Base-by-base conservation (phyloP, 2,113 vertebrate species). In the Marcusenius ussheri region DNA sequence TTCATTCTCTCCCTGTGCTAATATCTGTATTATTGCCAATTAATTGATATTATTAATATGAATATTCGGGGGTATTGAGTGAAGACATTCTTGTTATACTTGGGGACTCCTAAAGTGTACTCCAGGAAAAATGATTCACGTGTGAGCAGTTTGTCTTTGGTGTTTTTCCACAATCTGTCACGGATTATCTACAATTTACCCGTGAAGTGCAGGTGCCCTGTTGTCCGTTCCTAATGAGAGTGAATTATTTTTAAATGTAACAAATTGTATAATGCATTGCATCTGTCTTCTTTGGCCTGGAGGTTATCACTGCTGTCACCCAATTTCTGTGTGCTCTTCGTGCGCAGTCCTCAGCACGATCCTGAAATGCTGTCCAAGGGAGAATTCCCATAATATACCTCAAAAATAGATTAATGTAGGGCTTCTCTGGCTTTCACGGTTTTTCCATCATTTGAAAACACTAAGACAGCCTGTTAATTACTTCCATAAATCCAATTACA, bases 231-330 rank as follows among this genome's bases (percentile, higher is more conserved):
- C 85, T 87, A 47, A n/a, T 35, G 77, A 87, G 74, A 88, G 45
- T 84, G 80, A 5, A 87, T 91, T 90, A 77, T 17, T 87, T 90
- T 88, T 47, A 87, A 85, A 50, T 39, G 51, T 85, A 50, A 42
- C 62, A 87, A 87, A 91, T 74, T 19, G 53, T 83, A 53, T 88
- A 51, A 77, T 19, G 49, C 53, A 58, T 86, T 21, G 83, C 66
- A 88, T 90, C 74, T 85, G 90, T 88, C 51, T 84, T 85, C 83
- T 46, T 66, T 91, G 70, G 56, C 83, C 39, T 49, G 4, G 31
- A 47, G 85, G 89, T 80, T 66, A 27, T 84, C 31, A 58, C 89
- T 27, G 46, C 35, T 90, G 62, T 87, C 53, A 70, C 83, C 19
- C 86, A 53, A 46, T 85, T 88, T 88, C 27, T 83, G 21, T 47